A percentile compares a stretch with the other conserved stretches of the same genome.
Evolutionary conservation across 2,797 vertebrate species (phyloP).

Genomic region (Pseudocheirus occidentalis): DNA sequence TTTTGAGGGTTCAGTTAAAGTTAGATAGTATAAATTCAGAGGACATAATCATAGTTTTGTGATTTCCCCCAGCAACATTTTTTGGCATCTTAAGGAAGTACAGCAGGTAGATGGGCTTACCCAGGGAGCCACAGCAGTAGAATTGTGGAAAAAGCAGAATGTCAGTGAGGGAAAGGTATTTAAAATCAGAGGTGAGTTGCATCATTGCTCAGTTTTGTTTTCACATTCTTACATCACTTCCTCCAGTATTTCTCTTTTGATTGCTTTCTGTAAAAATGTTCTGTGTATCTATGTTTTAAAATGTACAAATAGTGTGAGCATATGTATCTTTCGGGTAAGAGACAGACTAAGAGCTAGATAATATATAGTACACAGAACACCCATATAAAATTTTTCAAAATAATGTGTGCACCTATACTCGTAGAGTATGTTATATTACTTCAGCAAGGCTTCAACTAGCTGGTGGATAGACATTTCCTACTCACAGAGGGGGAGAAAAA

Average conservation of each 20-base stretch:
- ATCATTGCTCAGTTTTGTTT: background rate
- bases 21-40: background rate
- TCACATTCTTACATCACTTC: background rate
- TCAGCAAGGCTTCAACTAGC: background rate
- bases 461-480: background rate
- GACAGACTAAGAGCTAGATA: background rate
- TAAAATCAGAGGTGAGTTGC: background rate
- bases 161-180: background rate
- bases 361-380: background rate
- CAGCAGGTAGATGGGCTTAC: background rate
- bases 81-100: background rate
- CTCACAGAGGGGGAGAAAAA: background rate
- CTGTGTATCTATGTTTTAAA: background rate
- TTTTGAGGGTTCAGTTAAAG: background rate
- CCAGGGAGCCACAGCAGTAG: background rate
- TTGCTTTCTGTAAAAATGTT: conserved; percentile 38
- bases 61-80: background rate
- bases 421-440: background rate
- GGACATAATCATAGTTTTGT: background rate
- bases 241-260: conserved; percentile 16
- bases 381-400: background rate
- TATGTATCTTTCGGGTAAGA: conserved; percentile 11
- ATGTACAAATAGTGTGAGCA: background rate
- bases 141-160: background rate
- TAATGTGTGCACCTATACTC: background rate